phyloP scores from a whole-genome alignment of 1,140 invertebrate species.

The Araneus ventricosus region DNA sequence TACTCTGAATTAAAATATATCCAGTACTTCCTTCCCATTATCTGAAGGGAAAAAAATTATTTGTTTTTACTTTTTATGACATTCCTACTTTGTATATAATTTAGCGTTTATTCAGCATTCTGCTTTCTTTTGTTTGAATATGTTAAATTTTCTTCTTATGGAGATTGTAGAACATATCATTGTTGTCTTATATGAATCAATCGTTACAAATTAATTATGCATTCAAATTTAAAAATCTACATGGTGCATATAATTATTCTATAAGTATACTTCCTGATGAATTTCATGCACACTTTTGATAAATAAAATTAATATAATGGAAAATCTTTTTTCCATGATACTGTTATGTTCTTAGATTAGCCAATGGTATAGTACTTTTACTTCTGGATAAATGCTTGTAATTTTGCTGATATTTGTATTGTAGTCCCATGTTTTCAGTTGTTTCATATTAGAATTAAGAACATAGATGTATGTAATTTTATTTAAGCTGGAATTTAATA shows the following conservation, averaged over 20 bases:
- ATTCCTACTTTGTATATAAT: no score
- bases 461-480: not conserved
- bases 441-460: not conserved
- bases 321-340: slow-evolving; percentile 1
- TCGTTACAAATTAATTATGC: not conserved
- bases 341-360: slow-evolving; percentile 51
- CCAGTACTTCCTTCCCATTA: no score
- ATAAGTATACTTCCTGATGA: slow-evolving; percentile 10
- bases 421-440: not conserved
- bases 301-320: not conserved
- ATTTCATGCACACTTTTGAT: slow-evolving; percentile 36
- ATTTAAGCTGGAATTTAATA: not conserved
- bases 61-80: no score
- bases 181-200: not conserved
- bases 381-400: not conserved
- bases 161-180: not conserved
- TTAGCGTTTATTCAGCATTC: no score
- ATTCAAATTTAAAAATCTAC: not conserved
- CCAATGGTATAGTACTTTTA: slow-evolving; percentile 64
- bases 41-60: no score
- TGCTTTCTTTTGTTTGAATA: no score
- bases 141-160: no score
- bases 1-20: no score
- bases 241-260: not conserved
- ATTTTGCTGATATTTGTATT: not conserved